A percentile compares a stretch with the other conserved stretches of the same genome.
Evolutionary conservation across 1,140 invertebrate genomes (phyloP).

Genomic region (Aleiodes sp.): DNA sequence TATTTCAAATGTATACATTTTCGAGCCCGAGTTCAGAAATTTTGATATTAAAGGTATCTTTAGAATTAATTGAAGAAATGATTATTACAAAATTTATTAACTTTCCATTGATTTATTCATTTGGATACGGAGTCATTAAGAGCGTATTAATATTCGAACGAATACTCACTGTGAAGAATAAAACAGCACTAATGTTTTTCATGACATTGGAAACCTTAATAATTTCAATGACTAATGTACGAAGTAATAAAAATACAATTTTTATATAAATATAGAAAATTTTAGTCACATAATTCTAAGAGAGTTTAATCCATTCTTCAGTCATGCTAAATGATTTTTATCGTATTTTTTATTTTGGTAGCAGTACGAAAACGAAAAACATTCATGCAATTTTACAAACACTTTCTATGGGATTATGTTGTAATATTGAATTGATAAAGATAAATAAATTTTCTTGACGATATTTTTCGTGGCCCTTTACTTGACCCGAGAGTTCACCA

Average conservation of each 20-base stretch:
- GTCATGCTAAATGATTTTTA: background rate
- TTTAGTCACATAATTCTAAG: background rate
- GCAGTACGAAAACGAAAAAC: background rate
- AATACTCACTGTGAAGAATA: background rate
- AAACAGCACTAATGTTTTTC: background rate
- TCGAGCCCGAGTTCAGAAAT: too few relatives aligned
- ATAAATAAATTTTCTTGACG: background rate
- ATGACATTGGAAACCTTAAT: background rate
- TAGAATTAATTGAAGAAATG: too few relatives aligned
- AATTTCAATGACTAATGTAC: background rate
- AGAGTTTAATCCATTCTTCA: too few relatives aligned
- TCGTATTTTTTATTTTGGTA: background rate
- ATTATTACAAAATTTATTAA: too few relatives aligned
- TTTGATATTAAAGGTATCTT: too few relatives aligned
- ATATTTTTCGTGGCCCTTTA: too few relatives aligned
- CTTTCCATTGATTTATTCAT: too few relatives aligned
- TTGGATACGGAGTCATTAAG: too few relatives aligned
- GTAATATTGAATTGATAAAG: background rate
- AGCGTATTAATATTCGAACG: background rate
- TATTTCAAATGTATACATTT: too few relatives aligned
- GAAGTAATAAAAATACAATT: constrained; percentile 1
- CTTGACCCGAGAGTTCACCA: too few relatives aligned
- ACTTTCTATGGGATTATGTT: too few relatives aligned
- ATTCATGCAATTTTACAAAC: too few relatives aligned
- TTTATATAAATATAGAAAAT: constrained; percentile 6